These are phyloP conservation scores for Rhea americana DNA, from an alignment of 2,113 vertebrate species.

Conservation along the genomic window DNA sequence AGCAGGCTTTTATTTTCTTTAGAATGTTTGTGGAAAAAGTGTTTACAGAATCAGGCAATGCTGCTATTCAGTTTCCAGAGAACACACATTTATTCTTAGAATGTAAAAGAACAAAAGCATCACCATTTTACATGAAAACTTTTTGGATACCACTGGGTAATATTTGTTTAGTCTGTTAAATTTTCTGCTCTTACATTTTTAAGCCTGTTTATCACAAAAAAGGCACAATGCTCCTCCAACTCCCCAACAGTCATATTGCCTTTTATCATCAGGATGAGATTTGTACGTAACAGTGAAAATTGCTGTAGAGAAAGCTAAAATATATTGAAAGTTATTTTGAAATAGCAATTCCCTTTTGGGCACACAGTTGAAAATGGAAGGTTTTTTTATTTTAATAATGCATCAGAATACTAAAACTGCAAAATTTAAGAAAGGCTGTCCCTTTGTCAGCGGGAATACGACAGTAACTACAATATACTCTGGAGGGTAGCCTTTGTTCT, in stretches of 20 bases:
- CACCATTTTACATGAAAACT: not conserved
- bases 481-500: constrained; percentile 55
- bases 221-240: not conserved
- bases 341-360: constrained; percentile 41
- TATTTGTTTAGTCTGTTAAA: not conserved
- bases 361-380: constrained; percentile 16
- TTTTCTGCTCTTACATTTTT: not conserved
- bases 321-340: constrained; percentile 37
- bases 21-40: not conserved
- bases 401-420: constrained; percentile 47
- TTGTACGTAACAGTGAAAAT: constrained; percentile 9
- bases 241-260: not conserved
- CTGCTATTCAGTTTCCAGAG: not conserved
- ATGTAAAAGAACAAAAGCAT: not conserved
- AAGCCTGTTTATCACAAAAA: not conserved
- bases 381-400: constrained; percentile 52
- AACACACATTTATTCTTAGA: not conserved
- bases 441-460: constrained; percentile 41
- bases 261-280: not conserved
- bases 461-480: constrained; percentile 55
- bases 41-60: not conserved
- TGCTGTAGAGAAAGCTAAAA: constrained; percentile 52
- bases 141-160: not conserved
- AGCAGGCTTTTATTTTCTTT: not conserved
- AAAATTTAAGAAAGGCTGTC: constrained; percentile 50